phyloP scores from a whole-genome alignment of 2,797 vertebrate species.

The Pangasius mekongensis region DNA sequence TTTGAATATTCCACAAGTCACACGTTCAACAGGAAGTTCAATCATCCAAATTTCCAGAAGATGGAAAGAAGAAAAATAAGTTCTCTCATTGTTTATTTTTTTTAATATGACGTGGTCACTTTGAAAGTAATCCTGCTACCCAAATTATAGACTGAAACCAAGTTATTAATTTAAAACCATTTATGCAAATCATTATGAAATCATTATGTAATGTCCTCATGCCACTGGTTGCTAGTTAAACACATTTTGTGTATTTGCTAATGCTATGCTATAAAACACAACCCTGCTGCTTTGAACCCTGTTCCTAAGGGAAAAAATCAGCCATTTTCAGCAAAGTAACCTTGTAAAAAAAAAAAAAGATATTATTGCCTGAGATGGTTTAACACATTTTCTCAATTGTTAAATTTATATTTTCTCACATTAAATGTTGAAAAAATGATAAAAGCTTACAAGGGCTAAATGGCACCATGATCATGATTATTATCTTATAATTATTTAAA shows the following conservation, averaged over 20 bases:
- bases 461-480: background rate
- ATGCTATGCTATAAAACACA: background rate
- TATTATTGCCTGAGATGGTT: background rate
- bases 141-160: background rate
- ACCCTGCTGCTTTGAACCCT: background rate
- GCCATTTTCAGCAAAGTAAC: background rate
- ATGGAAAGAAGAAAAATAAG: background rate
- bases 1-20: background rate
- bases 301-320: too few relatives aligned
- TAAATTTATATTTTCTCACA: background rate
- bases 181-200: background rate
- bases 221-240: background rate
- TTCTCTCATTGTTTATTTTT: background rate
- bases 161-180: background rate
- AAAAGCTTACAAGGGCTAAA: background rate
- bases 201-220: background rate
- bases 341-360: background rate
- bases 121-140: background rate
- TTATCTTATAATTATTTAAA: background rate
- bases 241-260: background rate
- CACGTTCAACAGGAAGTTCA: background rate
- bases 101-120: background rate
- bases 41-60: background rate
- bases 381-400: background rate
- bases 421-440: background rate